Evolutionary conservation across 1,140 invertebrate species (phyloP), one percentile per base, ranked within the genome.

Genomic region (Polypedilum vanderplanki): DNA sequence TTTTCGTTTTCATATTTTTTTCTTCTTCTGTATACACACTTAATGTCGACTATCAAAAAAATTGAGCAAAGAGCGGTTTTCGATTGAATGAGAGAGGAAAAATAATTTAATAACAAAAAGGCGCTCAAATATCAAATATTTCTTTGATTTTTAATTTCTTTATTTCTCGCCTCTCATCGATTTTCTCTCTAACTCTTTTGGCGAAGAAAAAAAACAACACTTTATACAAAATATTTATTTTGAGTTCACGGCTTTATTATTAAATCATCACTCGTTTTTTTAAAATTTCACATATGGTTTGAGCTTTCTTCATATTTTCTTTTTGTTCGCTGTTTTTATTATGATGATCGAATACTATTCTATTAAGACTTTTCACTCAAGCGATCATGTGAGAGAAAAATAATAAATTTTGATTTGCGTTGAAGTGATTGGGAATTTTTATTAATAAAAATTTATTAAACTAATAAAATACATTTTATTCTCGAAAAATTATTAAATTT

Each of bases 11-110:
- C 9, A 57, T 57, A 17, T 57, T 17, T 12, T 15, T 57, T 57
- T 57, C 46, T 12, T 57, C n/a, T 57, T 57, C n/a, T 57, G 10
- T 70, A 18, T 70, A 20, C 20, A 18, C 65, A 57, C 46, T 57
- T 57, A 57, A 57, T 57, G 46, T 57, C 46, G 46, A 57, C 46
- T 57, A 57, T 57, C 46, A 57, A 57, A 57, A n/a, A 57, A 15
- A 12, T 15, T 57, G 46, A 57, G 46, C n/a, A 57, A 12, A 57
- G 46, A 57, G 46, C 24, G 24, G 46, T n/a, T 57, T 57, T 57
- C n/a, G 46, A 57, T 57, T 12, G 46, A 46, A 46, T 8, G 15
- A 46, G 15, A 15, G 46, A 57, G 46, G 15, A 57, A n/a, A 57
- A 57, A 57, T 4, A 15, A 57, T 57, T 15, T 57, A 57, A n/a